Evolutionary conservation across 2,797 vertebrate genomes (phyloP).

Genomic region (Pseudochirops corinnae): DNA sequence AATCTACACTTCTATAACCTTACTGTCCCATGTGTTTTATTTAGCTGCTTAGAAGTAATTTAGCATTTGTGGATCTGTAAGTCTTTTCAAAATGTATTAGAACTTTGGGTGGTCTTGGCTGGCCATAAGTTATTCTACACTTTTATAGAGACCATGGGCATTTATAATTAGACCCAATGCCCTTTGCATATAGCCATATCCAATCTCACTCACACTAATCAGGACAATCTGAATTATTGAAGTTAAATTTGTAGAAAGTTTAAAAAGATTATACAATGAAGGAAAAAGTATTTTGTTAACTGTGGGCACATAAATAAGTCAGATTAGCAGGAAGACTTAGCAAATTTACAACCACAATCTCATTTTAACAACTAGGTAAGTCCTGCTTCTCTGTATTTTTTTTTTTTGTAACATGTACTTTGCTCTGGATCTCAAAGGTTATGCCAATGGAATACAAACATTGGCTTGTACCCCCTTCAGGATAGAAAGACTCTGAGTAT

Average conservation of each 20-base stretch:
- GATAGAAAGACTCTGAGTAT: background rate
- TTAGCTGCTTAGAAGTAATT: slow-evolving; percentile 2
- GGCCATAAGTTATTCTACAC: background rate
- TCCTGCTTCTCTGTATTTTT: background rate
- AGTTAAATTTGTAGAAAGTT: slow-evolving; percentile 38
- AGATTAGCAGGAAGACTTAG: background rate
- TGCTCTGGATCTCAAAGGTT: background rate
- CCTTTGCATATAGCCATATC: background rate
- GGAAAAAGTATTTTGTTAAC: slow-evolving; percentile 28
- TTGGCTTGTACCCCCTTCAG: background rate
- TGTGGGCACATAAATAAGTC: slow-evolving; percentile 9
- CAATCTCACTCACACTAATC: slow-evolving; percentile 7
- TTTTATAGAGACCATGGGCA: slow-evolving; percentile 22
- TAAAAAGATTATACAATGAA: background rate
- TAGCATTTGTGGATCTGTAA: slow-evolving; percentile 21
- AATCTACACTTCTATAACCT: background rate
- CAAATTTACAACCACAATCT: slow-evolving; percentile 16
- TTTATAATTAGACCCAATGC: background rate
- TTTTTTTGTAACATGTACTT: background rate
- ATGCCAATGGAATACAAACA: background rate
- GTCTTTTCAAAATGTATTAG: slow-evolving; percentile 21
- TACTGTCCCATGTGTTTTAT: background rate
- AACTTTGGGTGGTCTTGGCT: slow-evolving; percentile 21
- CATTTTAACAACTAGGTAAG: slow-evolving; percentile 10
- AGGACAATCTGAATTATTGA: slow-evolving; percentile 38